These are phyloP conservation scores for Drosophila koepferae DNA, from an alignment of 2,888 invertebrate species.

Conservation along the genomic window DNA sequence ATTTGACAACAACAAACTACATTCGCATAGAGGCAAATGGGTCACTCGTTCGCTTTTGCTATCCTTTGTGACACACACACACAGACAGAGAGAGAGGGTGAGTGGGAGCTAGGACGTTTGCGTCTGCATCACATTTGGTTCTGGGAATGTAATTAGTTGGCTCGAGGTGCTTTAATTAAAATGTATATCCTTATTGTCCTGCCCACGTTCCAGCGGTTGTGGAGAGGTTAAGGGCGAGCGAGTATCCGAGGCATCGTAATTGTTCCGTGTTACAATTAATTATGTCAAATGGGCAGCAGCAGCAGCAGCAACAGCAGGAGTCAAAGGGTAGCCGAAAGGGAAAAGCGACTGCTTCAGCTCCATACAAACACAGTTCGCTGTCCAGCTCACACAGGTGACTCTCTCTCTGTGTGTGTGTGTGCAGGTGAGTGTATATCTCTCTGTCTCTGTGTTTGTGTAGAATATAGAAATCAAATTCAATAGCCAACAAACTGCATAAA, in stretches of 20 bases:
- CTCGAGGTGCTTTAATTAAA: slow-evolving; percentile 79
- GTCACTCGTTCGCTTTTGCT: slow-evolving; percentile 30
- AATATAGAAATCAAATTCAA: slow-evolving; percentile 46
- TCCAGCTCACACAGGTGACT: slow-evolving; percentile 5
- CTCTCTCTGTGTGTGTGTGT: not conserved
- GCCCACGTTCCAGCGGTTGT: slow-evolving; percentile 20
- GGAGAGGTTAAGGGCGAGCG: not conserved
- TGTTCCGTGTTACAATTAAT: slow-evolving; percentile 79
- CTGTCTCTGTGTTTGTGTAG: not conserved
- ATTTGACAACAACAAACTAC: slow-evolving; percentile 29
- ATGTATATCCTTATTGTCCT: slow-evolving; percentile 77
- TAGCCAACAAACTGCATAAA: slow-evolving; percentile 46
- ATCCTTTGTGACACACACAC: slow-evolving; percentile 26
- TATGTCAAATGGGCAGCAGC: slow-evolving; percentile 69
- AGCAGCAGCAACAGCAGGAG: slow-evolving; percentile 20
- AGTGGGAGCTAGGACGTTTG: not conserved
- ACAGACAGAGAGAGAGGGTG: not conserved
- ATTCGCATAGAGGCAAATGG: slow-evolving; percentile 28
- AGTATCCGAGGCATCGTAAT: slow-evolving; percentile 54
- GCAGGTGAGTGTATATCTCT: not conserved
- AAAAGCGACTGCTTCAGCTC: slow-evolving; percentile 8
- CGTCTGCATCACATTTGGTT: slow-evolving; percentile 42
- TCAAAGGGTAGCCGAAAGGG: slow-evolving; percentile 7
- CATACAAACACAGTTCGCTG: slow-evolving; percentile 15
- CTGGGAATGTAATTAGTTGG: slow-evolving; percentile 76